Evolutionary conservation across 2,797 vertebrate genomes (phyloP), one percentile per base, ranked within the genome.

Genomic region (Acrocephalus scirpaceus): DNA sequence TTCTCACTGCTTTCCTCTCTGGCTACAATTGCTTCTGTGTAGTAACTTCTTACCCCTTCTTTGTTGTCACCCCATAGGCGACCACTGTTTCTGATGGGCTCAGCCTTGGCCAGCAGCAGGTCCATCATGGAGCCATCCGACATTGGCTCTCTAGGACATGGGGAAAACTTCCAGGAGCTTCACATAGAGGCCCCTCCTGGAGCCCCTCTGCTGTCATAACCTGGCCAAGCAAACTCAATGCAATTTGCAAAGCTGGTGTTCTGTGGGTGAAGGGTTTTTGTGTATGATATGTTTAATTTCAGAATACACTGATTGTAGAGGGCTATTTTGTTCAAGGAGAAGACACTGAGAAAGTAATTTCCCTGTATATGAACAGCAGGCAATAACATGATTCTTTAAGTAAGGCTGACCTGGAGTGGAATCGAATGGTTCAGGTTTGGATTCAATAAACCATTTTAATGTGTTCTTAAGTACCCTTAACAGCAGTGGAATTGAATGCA

Each of bases 41-140:
- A 20, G 40, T 40, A 16, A 34, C 26, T 74, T 80, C 45, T 47
- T 74, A 29, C 26, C 13, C 11, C 11, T 15, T 61, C 54, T 54
- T 56, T 47, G 13, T 47, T 36, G 34, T 22, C 0, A 1, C 4
- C 30, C 25, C 30, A 11, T 27, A 19, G 34, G 21, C 2, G 1
- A 9, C 32, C 32, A 5, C 10, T 42, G 9, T 44, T 56, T 36
- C 9, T 29, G 42, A 22, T 34, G 8, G 17, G 21, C 38, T 86
- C 3, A 1, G 19, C 17, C 25, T 78, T 71, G 40, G 25, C 17
- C n/a, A 65, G 47, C 54, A 38, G 47, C 47, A 53, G n/a, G 16
- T 82, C 10, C 0, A 0, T 48, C n/a, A 48, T 72, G 67, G n/a
- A 86, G 11, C 22, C 1, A 1, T 19, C 38, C 19, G 11, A 18